phyloP scores from a whole-genome alignment of 2,797 vertebrate genomes.

The Chromobotia macracanthus region DNA sequence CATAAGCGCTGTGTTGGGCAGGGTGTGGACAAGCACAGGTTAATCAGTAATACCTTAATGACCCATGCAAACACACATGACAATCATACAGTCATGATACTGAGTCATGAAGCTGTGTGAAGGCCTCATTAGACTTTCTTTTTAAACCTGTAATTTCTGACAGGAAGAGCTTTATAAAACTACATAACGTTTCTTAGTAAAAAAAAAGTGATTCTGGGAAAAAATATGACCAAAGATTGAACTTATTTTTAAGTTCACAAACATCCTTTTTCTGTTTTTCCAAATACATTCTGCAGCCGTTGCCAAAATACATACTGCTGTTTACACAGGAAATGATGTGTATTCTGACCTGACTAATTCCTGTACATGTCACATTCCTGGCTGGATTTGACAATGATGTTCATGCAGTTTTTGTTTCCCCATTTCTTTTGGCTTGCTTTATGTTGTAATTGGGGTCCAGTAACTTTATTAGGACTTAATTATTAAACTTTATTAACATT shows the following conservation, averaged over 20 bases:
- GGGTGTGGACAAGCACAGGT: slow-evolving; percentile 12
- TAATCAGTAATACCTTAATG: slow-evolving; percentile 7
- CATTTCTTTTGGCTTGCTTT: slow-evolving; percentile 11
- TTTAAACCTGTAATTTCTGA: not conserved
- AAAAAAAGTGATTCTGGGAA: not conserved
- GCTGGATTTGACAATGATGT: slow-evolving; percentile 35
- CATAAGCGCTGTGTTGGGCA: not conserved
- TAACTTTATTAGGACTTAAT: slow-evolving; percentile 9
- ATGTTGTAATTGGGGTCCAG: not conserved
- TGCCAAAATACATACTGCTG: slow-evolving; percentile 26
- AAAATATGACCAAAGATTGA: not conserved
- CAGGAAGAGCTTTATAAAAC: not conserved
- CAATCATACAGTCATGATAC: not conserved
- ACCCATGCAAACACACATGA: not conserved
- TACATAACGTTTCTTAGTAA: not conserved
- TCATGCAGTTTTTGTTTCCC: slow-evolving; percentile 18
- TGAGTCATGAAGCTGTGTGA: not conserved
- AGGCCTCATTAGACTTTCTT: not conserved
- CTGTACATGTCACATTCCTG: slow-evolving; percentile 54
- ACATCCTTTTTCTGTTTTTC: not conserved
- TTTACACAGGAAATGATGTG: slow-evolving; percentile 56
- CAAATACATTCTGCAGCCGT: not conserved
- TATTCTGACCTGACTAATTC: slow-evolving; percentile 49
- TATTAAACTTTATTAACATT: too few species aligned
- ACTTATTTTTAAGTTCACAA: slow-evolving; percentile 5